Percentiles rank a stretch among this genome's conserved stretches.
Evolutionary conservation across 2,113 vertebrate species (phyloP).

Genomic region (Trematocara nigrifrons): DNA sequence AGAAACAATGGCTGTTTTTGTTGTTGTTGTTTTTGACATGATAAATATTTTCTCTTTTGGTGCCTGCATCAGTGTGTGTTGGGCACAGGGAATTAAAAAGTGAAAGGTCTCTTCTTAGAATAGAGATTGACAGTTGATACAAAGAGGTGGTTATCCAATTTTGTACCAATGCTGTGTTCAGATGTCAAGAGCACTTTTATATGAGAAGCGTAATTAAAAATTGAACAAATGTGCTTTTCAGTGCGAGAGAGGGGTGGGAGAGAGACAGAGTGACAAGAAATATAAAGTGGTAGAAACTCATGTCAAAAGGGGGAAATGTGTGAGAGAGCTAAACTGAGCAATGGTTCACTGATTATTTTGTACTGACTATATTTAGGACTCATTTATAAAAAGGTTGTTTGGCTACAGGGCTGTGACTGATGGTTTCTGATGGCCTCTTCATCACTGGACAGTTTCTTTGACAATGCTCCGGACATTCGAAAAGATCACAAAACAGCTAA

Average conservation of each 20-base stretch:
- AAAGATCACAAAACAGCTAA: not conserved
- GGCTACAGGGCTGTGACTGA: not conserved
- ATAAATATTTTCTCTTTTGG: slow-evolving; percentile 20
- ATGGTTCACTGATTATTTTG: slow-evolving; percentile 28
- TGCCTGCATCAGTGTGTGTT: not conserved
- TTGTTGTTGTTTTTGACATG: not conserved
- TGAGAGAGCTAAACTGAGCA: slow-evolving; percentile 34
- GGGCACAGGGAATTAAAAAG: not conserved
- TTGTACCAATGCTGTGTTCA: slow-evolving; percentile 43
- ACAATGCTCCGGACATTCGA: not conserved
- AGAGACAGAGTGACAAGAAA: not conserved
- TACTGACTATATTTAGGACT: slow-evolving; percentile 39
- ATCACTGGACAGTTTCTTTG: no score
- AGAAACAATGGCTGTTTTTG: not conserved
- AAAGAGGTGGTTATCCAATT: slow-evolving; percentile 57
- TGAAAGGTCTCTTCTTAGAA: slow-evolving; percentile 14
- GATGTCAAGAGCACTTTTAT: slow-evolving; percentile 62
- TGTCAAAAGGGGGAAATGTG: slow-evolving; percentile 25
- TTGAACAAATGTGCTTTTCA: slow-evolving; percentile 67
- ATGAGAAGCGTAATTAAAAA: slow-evolving; percentile 66
- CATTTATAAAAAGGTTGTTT: slow-evolving; percentile 25
- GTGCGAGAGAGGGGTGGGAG: slow-evolving; percentile 32
- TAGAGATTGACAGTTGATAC: slow-evolving; percentile 32
- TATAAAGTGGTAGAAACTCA: slow-evolving; percentile 11
- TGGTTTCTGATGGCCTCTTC: not conserved